A percentile compares a stretch with the other conserved stretches of the same genome.
Evolutionary conservation across 2,888 invertebrate species (phyloP).

Genomic region (Hemaris fuciformis): DNA sequence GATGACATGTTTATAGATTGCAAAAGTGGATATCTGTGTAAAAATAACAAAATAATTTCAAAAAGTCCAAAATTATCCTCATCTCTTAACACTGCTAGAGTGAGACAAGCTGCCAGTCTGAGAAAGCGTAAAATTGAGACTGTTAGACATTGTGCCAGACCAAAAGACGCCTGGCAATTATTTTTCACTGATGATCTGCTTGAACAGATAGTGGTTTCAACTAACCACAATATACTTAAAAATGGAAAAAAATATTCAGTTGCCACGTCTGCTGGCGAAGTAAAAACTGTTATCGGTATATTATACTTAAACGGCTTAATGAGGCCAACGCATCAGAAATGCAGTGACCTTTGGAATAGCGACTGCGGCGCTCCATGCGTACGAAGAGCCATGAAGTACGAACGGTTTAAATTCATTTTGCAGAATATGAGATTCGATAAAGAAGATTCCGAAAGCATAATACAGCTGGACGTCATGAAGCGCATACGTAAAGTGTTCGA

Average conservation of each 20-base stretch:
- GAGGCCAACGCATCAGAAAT: constrained; percentile 64
- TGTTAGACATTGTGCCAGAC: constrained; percentile 44
- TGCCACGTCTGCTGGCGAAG: constrained; percentile 54
- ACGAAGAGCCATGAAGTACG: constrained; percentile 57
- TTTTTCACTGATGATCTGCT: constrained; percentile 67
- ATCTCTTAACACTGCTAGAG: constrained; percentile 35
- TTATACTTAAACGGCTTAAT: constrained; percentile 70
- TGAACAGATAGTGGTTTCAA: constrained; percentile 64
- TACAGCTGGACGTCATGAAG: constrained; percentile 62
- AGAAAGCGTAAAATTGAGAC: constrained; percentile 46
- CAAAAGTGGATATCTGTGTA: constrained; percentile 59
- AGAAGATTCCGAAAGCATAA: constrained; percentile 44
- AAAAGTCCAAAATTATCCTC: constrained; percentile 48
- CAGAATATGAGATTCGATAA: constrained; percentile 63
- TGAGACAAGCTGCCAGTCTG: constrained; percentile 40
- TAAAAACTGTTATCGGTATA: constrained; percentile 68
- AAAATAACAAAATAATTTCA: constrained; percentile 49
- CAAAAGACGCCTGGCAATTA: constrained; percentile 66
- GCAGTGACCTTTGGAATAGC: constrained; percentile 63
- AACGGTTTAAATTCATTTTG: constrained; percentile 64
- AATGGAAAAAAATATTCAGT: constrained; percentile 33
- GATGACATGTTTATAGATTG: constrained; percentile 51
- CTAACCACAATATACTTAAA: constrained; percentile 61
- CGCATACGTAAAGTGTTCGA: constrained; percentile 70
- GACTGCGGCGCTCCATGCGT: constrained; percentile 58